Base-by-base conservation (phyloP, 2,888 invertebrate genomes). In the Archips crataeganus region DNA sequence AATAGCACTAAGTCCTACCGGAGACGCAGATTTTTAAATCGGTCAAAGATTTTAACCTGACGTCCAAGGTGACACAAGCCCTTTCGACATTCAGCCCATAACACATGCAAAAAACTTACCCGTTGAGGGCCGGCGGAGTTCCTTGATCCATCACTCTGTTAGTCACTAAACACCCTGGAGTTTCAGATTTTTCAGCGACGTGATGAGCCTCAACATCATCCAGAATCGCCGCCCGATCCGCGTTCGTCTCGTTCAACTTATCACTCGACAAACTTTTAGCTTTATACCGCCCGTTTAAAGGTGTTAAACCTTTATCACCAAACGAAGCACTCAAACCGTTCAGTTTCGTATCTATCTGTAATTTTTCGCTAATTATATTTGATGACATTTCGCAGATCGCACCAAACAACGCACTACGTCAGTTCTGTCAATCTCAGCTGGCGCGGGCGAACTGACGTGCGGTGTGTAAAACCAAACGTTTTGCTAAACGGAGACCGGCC, bases 261-360 rank as follows among this genome's bases (percentile, higher is more conserved):
- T 94, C 94, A 91, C 93, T 92, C 54, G 94, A 94, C 79, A 94
- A 88, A 91, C 94, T 94, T 77, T 91, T 94, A 51, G 94, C 93
- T 74, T 92, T 87, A 79, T 91, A 93, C 80, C 92, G 86, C 63
- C 85, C 87, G 76, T 90, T 93, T 70, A 92, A 78, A 62, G 92
- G 90, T 75, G 89, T 85, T 72, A 91, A 85, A 81, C 86, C 88
- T 83, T 90, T 94, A 86, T 94, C 94, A 79, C 84, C 79, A 78
- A 91, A 87, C 68, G 88, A 88, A 65, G 76, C 82, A 90, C 91
- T 90, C 75, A 91, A 85, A 87, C 91, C 89, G 81, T 90, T 94
- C 76, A 90, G 77, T 85, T 92, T 94, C 39, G 85, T 84, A 84
- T 92, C 92, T 76, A 89, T 90, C 79, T 84, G 83, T 83, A 85